Percentiles rank a stretch among this genome's conserved stretches.
Evolutionary conservation across 1,140 invertebrate genomes (phyloP).

Genomic region (Hyphantria cunea): DNA sequence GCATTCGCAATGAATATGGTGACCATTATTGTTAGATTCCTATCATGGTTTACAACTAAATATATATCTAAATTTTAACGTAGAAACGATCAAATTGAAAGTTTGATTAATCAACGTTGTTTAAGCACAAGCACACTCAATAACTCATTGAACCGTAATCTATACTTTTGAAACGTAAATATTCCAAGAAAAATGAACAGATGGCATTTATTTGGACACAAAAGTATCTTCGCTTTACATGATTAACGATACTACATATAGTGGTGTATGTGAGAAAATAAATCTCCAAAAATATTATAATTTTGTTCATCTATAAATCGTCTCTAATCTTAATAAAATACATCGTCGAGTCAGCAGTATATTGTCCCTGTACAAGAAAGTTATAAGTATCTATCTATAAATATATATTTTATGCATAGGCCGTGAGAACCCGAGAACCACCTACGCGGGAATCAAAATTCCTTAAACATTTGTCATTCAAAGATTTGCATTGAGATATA

Average conservation of each 20-base stretch:
- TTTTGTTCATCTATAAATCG: constrained; percentile 18
- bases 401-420: constrained; percentile 21
- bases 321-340: constrained; percentile 16
- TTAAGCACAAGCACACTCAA: too few relatives aligned
- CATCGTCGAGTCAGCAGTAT: constrained; percentile 2
- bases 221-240: constrained; percentile 4
- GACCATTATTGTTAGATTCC: too few relatives aligned
- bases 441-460: constrained; percentile 25
- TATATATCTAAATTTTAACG: too few relatives aligned
- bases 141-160: too few relatives aligned
- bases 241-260: constrained; percentile 8
- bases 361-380: constrained; percentile 18
- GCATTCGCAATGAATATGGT: too few relatives aligned
- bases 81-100: too few relatives aligned
- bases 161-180: not conserved
- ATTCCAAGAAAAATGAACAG: not conserved
- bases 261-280: not conserved
- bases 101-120: too few relatives aligned
- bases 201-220: too few relatives aligned
- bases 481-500: constrained; percentile 27
- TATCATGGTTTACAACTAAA: too few relatives aligned
- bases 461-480: constrained; percentile 25
- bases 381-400: not conserved
- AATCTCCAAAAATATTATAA: constrained; percentile 25
- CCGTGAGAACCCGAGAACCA: constrained; percentile 27